Percentiles rank a stretch among this genome's conserved stretches.
phyloP scores from a whole-genome alignment of 2,113 vertebrate genomes.

The Pandion haliaetus region DNA sequence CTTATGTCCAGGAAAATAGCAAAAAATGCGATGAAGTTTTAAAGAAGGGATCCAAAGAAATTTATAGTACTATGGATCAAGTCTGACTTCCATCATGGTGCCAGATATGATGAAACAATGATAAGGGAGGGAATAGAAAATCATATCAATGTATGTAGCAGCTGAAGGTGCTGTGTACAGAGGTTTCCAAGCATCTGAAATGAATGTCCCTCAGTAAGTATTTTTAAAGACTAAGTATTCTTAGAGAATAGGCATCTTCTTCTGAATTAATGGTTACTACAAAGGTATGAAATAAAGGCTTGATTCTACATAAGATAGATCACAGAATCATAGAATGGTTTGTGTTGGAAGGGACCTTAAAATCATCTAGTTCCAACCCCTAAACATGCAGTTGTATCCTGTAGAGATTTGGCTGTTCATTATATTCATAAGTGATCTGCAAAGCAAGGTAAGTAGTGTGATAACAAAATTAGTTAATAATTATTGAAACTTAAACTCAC shows the following conservation, averaged over 20 bases:
- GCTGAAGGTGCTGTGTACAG: neutral
- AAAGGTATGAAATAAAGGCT: neutral
- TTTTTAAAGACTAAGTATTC: neutral
- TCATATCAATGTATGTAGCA: neutral
- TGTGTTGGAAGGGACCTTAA: neutral
- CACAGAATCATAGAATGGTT: neutral
- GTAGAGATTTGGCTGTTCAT: neutral
- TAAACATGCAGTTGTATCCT: neutral
- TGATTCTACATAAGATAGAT: neutral
- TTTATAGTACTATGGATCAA: neutral
- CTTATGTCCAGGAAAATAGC: neutral
- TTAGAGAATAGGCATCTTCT: neutral
- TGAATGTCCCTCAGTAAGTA: neutral
- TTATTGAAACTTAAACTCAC: neutral
- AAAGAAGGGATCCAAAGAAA: neutral
- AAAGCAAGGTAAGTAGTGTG: neutral
- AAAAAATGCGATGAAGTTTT: neutral
- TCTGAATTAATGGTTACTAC: neutral
- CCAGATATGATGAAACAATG: neutral
- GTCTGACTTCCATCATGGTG: neutral
- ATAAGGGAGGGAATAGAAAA: neutral
- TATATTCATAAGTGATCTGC: neutral
- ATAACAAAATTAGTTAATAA: neutral
- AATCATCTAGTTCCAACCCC: neutral
- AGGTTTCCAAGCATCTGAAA: neutral